Base-by-base conservation (phyloP, 1,140 invertebrate species). In the Drosophila novamexicana region DNA sequence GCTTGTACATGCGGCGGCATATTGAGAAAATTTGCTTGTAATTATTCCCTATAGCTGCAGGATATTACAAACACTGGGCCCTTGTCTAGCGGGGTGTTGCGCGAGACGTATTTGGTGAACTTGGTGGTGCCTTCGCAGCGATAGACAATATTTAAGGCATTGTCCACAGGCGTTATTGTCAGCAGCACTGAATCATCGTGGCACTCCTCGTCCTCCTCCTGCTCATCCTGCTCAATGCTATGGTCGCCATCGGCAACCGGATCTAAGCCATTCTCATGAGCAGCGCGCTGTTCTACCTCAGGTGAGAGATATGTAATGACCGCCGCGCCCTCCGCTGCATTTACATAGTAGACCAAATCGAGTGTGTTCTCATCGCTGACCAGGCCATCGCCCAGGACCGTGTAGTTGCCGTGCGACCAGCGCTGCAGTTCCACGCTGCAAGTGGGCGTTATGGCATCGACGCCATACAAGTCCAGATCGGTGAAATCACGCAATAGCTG, bases 131-230 rank as follows among this genome's bases (percentile, higher is more conserved):
- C 94, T 9, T 92, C 81, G 74, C 94, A 94, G 67, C 94, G 95
- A 90, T 95, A 96, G 29, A 96, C 94, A n/a, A 96, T 93, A 84
- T 94, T 95, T 7, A 96, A 91, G 57, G 94, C 93, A 93, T 96
- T 96, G 88, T 95, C 93, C 39, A 93, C 91, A 2, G 94, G 93
- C 72, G 92, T 94, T 70, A 95, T 91, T 2, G 93, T 94, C 14
- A 95, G 58, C 16, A 92, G 57, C 36, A 78, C 83, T 10, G 79
- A 75, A 39, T 92, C 84, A 14, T 91, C 75, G 2, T 71, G 62
- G 34, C 75, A 68, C 7, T 89, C 84, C 4, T 62, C 70, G 1
- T 75, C 52, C 32, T 77, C 64, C 1, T 45, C 39, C 14, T 61
- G 62, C 7, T 65, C 68, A 32, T 49, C 47, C n/a, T 77, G 59